phyloP scores from a whole-genome alignment of 2,113 vertebrate species.

The Syrrhaptes paradoxus region DNA sequence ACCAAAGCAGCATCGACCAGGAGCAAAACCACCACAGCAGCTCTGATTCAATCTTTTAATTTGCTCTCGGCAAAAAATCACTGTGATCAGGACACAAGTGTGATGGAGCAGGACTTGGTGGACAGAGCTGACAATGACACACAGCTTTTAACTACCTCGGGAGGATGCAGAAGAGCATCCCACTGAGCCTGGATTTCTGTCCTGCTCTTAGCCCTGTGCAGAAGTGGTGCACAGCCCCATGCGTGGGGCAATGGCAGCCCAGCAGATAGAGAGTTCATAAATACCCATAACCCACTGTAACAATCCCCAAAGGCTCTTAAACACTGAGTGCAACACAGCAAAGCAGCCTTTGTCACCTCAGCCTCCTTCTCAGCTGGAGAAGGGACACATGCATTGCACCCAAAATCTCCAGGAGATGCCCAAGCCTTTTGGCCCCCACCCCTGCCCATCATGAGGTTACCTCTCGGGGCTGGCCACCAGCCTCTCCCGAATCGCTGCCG shows the following conservation, averaged over 20 bases:
- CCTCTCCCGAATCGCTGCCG: rapidly evolving
- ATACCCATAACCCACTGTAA: not conserved
- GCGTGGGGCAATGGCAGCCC: not conserved
- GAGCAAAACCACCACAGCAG: not conserved
- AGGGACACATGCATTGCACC: not conserved
- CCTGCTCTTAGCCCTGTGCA: not conserved
- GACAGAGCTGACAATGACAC: not conserved
- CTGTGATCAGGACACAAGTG: not conserved
- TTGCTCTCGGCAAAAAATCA: not conserved
- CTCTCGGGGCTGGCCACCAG: conserved; percentile 22
- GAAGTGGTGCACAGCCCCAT: not conserved
- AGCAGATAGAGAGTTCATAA: not conserved
- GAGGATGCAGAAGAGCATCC: not conserved
- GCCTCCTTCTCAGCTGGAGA: not conserved
- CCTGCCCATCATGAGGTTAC: conserved; percentile 26
- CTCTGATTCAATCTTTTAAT: not conserved
- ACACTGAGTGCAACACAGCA: rapidly evolving
- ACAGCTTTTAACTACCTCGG: not conserved
- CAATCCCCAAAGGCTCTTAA: not conserved
- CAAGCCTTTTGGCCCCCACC: not conserved
- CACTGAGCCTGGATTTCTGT: not conserved
- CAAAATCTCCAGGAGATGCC: not conserved
- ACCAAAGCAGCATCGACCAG: not conserved
- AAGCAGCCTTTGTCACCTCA: not conserved
- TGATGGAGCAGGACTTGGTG: not conserved